Evolutionary conservation across 2,888 invertebrate species (phyloP).

Genomic region (Drosophila prostipennis): DNA sequence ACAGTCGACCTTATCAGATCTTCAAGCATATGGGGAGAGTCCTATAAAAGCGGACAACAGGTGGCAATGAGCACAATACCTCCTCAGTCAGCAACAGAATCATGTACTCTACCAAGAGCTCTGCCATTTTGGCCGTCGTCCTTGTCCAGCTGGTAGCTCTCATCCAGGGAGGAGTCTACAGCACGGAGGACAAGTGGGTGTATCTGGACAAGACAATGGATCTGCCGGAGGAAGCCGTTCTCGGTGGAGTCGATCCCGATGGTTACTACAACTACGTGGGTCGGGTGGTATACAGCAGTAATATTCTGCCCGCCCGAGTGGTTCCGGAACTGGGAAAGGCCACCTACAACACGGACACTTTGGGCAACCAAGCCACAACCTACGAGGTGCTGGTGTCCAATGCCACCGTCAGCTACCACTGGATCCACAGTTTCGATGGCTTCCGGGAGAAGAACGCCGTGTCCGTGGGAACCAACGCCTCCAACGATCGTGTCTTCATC

Average conservation of each 20-base stretch:
- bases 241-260: conserved; percentile 49
- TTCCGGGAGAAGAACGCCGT: conserved; percentile 43
- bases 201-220: conserved; percentile 3
- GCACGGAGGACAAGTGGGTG: conserved; percentile 47
- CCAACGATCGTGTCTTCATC: conserved; percentile 42
- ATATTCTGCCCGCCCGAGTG: conserved; percentile 53
- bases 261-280: conserved; percentile 62
- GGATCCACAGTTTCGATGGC: conserved; percentile 54
- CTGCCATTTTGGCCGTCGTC: conserved; percentile 27
- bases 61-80: neutral
- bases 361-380: neutral
- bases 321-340: conserved; percentile 44
- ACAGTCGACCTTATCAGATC: neutral
- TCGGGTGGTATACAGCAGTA: conserved; percentile 33
- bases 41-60: conserved; percentile 17
- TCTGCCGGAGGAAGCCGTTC: conserved; percentile 45
- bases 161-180: conserved; percentile 49
- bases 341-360: conserved; percentile 38
- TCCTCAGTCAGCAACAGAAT: conserved; percentile 7
- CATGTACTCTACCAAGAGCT: conserved; percentile 42
- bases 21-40: neutral
- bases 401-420: conserved; percentile 41
- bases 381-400: conserved; percentile 34
- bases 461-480: conserved; percentile 43
- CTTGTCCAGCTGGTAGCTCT: conserved; percentile 40